Percentiles rank a stretch among this genome's conserved stretches.
Conservation (phyloP, 1,140 invertebrate species). For the Drosophila punjabiensis region DNA sequence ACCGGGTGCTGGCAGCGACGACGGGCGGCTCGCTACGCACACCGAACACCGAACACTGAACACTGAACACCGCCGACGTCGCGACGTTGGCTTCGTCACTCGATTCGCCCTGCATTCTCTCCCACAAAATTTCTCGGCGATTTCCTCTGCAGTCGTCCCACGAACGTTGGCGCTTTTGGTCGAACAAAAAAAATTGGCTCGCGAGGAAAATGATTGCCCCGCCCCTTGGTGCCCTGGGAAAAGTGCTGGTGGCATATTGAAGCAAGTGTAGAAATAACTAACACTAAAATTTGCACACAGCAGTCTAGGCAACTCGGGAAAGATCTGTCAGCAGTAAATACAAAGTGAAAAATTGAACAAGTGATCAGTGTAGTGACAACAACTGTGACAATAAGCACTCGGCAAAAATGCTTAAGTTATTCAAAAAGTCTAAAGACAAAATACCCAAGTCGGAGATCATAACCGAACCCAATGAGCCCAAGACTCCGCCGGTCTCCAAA, state of each 20-base stretch:
- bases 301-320: constrained; percentile 8
- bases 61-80: constrained; percentile 6
- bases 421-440: constrained; percentile 83
- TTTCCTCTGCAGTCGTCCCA: constrained; percentile 62
- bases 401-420: constrained; percentile 75
- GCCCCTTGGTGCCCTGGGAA: constrained; percentile 34
- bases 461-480: constrained; percentile 68
- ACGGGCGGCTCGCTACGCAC: constrained; percentile 25
- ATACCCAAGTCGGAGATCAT: constrained; percentile 83
- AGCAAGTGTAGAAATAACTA: constrained; percentile 16
- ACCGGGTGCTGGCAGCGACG: constrained; percentile 1
- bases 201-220: constrained; percentile 20
- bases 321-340: constrained; percentile 13
- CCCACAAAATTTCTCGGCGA: constrained; percentile 62
- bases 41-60: constrained; percentile 15
- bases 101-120: constrained; percentile 46
- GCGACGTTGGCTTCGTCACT: constrained; percentile 40
- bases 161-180: constrained; percentile 65
- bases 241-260: constrained; percentile 44
- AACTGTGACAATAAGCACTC: constrained; percentile 13
- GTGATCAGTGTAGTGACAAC: neutral
- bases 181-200: constrained; percentile 23
- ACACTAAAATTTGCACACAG: neutral
- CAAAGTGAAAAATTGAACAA: constrained; percentile 10
- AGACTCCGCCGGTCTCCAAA: constrained; percentile 74